phyloP scores from a whole-genome alignment of 2,888 invertebrate species.

The Drosophila algonquin region DNA sequence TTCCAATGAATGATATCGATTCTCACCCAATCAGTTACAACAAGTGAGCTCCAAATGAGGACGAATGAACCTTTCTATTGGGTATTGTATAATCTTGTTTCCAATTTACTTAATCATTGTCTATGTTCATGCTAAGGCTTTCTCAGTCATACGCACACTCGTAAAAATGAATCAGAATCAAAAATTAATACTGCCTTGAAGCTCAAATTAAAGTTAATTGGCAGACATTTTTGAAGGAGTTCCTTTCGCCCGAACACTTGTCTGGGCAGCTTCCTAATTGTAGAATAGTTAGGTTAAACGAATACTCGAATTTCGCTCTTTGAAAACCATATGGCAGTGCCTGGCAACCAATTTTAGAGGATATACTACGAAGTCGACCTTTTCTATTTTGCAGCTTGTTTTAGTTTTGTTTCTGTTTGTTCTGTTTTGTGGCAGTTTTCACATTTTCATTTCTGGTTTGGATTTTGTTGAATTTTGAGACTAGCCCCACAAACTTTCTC shows the following conservation, averaged over 20 bases:
- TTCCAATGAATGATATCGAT: slow-evolving; percentile 34
- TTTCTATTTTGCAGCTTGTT: slow-evolving; percentile 37
- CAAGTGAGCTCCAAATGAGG: slow-evolving; percentile 22
- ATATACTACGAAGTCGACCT: slow-evolving; percentile 16
- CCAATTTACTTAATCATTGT: slow-evolving; percentile 18
- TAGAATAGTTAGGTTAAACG: slow-evolving; percentile 3
- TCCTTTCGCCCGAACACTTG: slow-evolving; percentile 13
- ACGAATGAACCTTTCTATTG: slow-evolving; percentile 29
- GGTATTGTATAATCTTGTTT: slow-evolving; percentile 16
- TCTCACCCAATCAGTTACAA: slow-evolving; percentile 40
- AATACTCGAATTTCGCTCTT: too few relatives aligned
- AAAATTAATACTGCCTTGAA: background rate
- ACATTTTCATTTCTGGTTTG: too few relatives aligned
- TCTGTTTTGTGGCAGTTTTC: slow-evolving; percentile 13
- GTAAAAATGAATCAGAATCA: background rate
- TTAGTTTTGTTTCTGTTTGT: slow-evolving; percentile 34
- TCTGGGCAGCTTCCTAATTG: slow-evolving; percentile 1
- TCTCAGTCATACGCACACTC: background rate
- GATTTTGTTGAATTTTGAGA: too few relatives aligned
- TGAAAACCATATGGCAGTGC: slow-evolving; percentile 12
- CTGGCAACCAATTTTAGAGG: slow-evolving; percentile 25
- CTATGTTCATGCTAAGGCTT: background rate
- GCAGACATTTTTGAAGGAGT: slow-evolving; percentile 11
- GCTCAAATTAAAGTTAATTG: slow-evolving; percentile 27
- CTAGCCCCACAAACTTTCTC: too few relatives aligned